Evolutionary conservation across 2,888 invertebrate species (phyloP).

Genomic region (Trisateles emortualis): DNA sequence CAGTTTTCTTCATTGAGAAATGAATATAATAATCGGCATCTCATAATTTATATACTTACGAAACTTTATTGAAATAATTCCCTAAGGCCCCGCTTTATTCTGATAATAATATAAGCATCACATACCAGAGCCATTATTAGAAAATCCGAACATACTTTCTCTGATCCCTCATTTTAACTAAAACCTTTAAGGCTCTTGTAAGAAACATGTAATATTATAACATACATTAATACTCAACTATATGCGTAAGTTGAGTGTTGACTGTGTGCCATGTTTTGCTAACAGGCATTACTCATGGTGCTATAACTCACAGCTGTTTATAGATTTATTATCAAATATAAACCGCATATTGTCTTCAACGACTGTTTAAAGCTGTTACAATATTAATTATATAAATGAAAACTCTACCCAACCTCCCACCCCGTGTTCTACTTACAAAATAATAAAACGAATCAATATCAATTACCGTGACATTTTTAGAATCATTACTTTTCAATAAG

Average conservation of each 20-base stretch:
- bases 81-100: neutral
- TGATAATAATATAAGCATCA: conserved; percentile 23
- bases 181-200: conserved; percentile 7
- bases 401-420: neutral
- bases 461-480: conserved; percentile 6
- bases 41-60: conserved; percentile 2
- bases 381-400: conserved; percentile 23
- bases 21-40: neutral
- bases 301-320: conserved; percentile 33
- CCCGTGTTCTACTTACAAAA: neutral
- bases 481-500: conserved; percentile 10
- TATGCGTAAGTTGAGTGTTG: neutral
- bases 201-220: conserved; percentile 16
- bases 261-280: conserved; percentile 17
- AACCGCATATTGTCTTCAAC: conserved; percentile 31
- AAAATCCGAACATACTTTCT: conserved; percentile 37
- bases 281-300: conserved; percentile 9
- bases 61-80: conserved; percentile 16
- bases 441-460: conserved; percentile 17
- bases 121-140: conserved; percentile 30
- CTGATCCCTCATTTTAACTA: conserved; percentile 18
- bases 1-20: neutral
- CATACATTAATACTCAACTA: neutral
- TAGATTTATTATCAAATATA: conserved; percentile 38
- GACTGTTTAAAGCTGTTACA: conserved; percentile 30